phyloP scores from a whole-genome alignment of 2,797 vertebrate species.

The Platalea minor region DNA sequence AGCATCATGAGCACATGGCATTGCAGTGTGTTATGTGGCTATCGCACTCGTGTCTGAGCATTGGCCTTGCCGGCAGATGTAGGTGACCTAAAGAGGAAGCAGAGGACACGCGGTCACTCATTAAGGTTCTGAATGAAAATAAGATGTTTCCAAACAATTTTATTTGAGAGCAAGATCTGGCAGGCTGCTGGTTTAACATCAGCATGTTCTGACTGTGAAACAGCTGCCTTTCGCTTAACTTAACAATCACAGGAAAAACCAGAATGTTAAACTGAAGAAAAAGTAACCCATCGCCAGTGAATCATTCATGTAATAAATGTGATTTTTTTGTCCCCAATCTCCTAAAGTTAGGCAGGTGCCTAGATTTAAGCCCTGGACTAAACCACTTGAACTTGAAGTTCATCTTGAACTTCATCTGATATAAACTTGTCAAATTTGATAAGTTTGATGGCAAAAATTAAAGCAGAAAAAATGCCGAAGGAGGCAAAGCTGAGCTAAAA shows the following conservation, averaged over 20 bases:
- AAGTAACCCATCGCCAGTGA: not conserved
- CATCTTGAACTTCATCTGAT: not conserved
- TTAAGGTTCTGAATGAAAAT: not conserved
- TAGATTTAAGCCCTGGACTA: not conserved
- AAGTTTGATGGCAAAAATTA: not conserved
- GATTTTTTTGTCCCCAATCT: not conserved
- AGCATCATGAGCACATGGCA: not conserved
- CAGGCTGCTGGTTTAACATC: not conserved
- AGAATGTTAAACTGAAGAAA: not conserved
- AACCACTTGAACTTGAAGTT: not conserved
- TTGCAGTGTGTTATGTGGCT: not conserved
- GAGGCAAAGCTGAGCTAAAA: not conserved
- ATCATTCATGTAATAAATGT: not conserved
- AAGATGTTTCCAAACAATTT: not conserved
- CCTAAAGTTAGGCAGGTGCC: not conserved
- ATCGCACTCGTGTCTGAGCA: not conserved
- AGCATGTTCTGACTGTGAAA: not conserved
- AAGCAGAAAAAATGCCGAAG: not conserved
- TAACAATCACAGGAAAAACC: not conserved
- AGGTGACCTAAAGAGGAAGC: not conserved
- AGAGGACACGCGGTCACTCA: fast-evolving
- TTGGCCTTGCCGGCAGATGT: not conserved
- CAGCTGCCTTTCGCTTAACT: not conserved
- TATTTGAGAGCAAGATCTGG: not conserved
- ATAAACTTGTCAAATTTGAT: not conserved